Percentiles rank a stretch among this genome's conserved stretches.
These are phyloP conservation scores for Epicauta chinensis DNA, from an alignment of 1,140 invertebrate genomes.

Conservation along the genomic window DNA sequence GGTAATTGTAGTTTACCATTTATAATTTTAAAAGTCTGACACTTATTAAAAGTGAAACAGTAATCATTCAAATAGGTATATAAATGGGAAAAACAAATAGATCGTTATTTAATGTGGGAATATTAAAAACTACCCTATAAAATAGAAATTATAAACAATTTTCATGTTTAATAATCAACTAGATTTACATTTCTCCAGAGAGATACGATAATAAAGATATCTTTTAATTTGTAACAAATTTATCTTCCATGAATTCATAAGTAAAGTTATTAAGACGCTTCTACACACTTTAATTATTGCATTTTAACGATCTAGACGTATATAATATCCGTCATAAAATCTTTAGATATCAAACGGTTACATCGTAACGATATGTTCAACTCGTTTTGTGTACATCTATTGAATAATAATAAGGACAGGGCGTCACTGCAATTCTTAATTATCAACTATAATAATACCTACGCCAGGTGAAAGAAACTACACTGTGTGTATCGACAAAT, in stretches of 20 bases:
- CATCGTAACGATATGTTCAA: slow-evolving; percentile 14
- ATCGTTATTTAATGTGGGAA: too few relatives aligned
- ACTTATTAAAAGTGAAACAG: too few relatives aligned
- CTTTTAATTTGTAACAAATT: slow-evolving; percentile 13
- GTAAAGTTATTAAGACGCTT: slow-evolving; percentile 12
- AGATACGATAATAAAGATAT: slow-evolving; percentile 4
- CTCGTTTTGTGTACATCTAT: slow-evolving; percentile 11
- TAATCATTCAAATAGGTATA: too few relatives aligned
- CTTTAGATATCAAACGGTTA: slow-evolving; percentile 17
- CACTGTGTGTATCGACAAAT: not conserved
- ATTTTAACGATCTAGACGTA: slow-evolving; percentile 15
- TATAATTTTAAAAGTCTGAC: too few relatives aligned
- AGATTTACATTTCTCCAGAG: too few relatives aligned
- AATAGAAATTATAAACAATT: too few relatives aligned
- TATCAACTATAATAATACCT: not conserved
- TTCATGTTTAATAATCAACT: too few relatives aligned
- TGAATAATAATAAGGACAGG: slow-evolving; percentile 14
- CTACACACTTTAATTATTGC: slow-evolving; percentile 12
- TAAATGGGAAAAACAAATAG: too few relatives aligned
- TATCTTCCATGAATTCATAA: slow-evolving; percentile 13
- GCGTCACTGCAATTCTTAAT: slow-evolving; percentile 14
- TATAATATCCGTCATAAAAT: slow-evolving; percentile 18
- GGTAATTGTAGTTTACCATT: too few relatives aligned
- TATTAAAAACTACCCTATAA: too few relatives aligned
- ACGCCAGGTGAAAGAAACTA: slow-evolving; percentile 18